Conservation (phyloP, 2,888 invertebrate species). For the Netelia fuscicornis region DNA sequence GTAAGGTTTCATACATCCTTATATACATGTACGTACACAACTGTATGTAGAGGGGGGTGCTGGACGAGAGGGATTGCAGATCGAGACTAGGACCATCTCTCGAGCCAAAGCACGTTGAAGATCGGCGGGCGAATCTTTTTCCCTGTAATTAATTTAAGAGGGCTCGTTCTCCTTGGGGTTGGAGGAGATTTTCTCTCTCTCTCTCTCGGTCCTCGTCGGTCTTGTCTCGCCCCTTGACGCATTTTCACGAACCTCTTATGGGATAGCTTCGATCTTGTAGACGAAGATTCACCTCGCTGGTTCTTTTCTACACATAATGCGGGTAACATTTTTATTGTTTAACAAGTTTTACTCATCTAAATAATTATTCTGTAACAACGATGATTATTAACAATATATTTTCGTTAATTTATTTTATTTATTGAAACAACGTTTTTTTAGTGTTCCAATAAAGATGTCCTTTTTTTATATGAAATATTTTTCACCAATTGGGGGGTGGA, state of each 20-base stretch:
- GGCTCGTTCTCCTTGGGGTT: conserved; percentile 76
- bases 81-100: conserved; percentile 49
- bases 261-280: conserved; percentile 51
- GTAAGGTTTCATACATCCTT: too few relatives aligned
- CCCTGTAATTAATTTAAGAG: conserved; percentile 84
- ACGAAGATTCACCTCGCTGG: neutral
- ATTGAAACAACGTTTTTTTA: neutral
- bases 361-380: too few relatives aligned
- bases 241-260: conserved; percentile 32
- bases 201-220: conserved; percentile 36
- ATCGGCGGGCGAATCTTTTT: conserved; percentile 81
- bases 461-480: neutral
- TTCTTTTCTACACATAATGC: too few relatives aligned
- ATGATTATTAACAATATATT: too few relatives aligned
- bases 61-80: conserved; percentile 1
- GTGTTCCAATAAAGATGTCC: neutral
- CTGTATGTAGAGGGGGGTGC: conserved; percentile 21
- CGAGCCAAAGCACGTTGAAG: conserved; percentile 65
- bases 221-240: conserved; percentile 56
- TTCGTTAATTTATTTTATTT: neutral
- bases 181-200: conserved; percentile 27
- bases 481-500: neutral
- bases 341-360: too few relatives aligned
- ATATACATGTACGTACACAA: neutral
- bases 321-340: too few relatives aligned